Evolutionary conservation across 2,888 invertebrate genomes (phyloP), one percentile per base, ranked within the genome.

Genomic region (Heliconius ismenius): DNA sequence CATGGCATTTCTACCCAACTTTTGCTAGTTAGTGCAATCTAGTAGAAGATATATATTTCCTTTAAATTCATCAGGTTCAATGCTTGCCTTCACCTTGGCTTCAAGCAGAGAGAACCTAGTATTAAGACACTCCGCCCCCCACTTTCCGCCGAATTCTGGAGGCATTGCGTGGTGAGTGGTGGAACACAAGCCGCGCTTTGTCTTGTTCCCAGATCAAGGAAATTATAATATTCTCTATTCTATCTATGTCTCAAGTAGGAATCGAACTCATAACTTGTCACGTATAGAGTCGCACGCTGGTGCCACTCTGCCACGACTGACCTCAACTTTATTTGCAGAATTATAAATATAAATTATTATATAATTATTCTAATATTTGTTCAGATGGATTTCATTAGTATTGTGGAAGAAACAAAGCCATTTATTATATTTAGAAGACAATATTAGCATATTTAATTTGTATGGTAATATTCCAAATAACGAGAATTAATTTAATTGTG

Each of bases 401-500:
- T 49, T 69, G 21, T 32, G 54, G 67, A 24, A 43, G 13, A 67
- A 43, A 39, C 67, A 21, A 68, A 68, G 18, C 43, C 28, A n/a
- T n/a, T 28, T 54, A 32, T 4, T 0, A 21, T 32, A 54, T 54
- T 32, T 70, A 70, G 13, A 54, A 32, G 26, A 21, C 54, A n/a
- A 32, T 21, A 70, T 32, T 70, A 58, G n/a, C 32, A 70, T 32
- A 18, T 54, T 32, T 70, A 70, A 32, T 58, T 70, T 70, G 32
- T 54, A 58, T 70, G 32, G 58, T 32, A 58, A 58, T 54, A 15
- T 70, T 15, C 9, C 32, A 58, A 58, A 70, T 70, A 58, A 58
- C 58, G 9, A 58, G 58, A 70, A 70, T 70, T 70, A 70, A 70
- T 70, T 70, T 58, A 4, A n/a, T 58, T 24, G 32, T 58, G 58